Evolutionary conservation across 2,888 invertebrate genomes (phyloP).

Genomic region (Meghimatium bilineatum): DNA sequence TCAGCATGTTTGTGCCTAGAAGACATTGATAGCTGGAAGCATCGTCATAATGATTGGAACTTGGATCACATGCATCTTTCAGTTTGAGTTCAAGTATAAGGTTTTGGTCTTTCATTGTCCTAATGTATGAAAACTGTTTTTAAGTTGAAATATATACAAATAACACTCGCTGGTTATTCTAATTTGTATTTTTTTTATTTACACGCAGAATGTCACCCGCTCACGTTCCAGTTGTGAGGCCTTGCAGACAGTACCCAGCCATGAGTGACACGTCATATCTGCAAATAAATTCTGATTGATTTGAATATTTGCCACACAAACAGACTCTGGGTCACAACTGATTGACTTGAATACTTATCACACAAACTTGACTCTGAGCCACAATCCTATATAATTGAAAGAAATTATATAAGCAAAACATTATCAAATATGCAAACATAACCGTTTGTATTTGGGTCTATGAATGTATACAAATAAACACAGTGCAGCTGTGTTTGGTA

Average conservation of each 20-base stretch:
- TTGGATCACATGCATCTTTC: no score
- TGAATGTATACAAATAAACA: background rate
- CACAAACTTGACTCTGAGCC: no score
- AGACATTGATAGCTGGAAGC: no score
- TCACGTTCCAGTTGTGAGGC: slow-evolving; percentile 58
- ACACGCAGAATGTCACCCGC: slow-evolving; percentile 54
- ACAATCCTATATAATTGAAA: no score
- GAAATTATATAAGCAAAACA: no score
- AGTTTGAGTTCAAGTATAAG: no score
- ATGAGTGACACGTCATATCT: slow-evolving; percentile 33
- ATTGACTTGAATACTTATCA: no score
- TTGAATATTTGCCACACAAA: background rate
- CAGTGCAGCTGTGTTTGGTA: background rate
- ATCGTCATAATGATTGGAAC: no score
- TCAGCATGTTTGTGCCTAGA: no score
- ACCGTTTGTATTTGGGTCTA: background rate
- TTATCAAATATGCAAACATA: background rate
- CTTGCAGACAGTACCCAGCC: slow-evolving; percentile 60
- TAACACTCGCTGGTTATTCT: background rate
- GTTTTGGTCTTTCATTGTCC: no score
- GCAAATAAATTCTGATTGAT: background rate
- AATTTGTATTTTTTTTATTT: slow-evolving; percentile 24
- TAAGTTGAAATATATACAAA: background rate
- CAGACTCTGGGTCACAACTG: no score
- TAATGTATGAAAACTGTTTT: background rate